Evolutionary conservation across 1,140 invertebrate species (phyloP), one percentile per base, ranked within the genome.

Genomic region (Zaprionus africanus): DNA sequence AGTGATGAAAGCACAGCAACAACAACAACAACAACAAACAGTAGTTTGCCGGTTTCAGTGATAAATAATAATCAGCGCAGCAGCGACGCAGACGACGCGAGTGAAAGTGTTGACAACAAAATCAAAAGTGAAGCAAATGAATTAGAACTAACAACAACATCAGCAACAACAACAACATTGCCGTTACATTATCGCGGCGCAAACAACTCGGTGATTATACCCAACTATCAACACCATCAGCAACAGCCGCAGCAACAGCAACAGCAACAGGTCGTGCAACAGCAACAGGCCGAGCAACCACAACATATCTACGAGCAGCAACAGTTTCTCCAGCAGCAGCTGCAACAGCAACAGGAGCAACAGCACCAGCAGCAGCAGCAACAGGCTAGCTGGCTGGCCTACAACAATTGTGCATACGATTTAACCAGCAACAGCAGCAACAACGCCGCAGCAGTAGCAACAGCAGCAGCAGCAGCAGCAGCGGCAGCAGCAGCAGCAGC

Each of bases 21-120:
- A 54, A 36, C 59, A 60, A 41, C 56, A 62, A 62, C 60, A 62
- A 51, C 34, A 51, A n/a, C 28, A 62, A 62, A 54, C 64, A 58
- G 15, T 17, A 73, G 43, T 81, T 75, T 75, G 72, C 68, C 71
- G 72, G 68, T 71, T 53, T 69, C 60, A 66, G 88, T 71, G 82
- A 76, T 86, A 81, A 90, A 91, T 78, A 63, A 59, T 80, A 83
- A 85, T 84, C 78, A 78, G 63, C 65, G 71, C 68, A 78, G 56
- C 31, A 34, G 56, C 31, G 11, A 9, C 31, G 31, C n/a, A n/a
- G n/a, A 11, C 76, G 64, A 68, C 75, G 87, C 78, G 59, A 90
- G 85, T 90, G 85, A 88, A 84, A 85, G 81, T 90, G 81, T 87
- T 87, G 84, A 81, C 75, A 81, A 78, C 28, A 86, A 86, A 82